A percentile compares a stretch with the other conserved stretches of the same genome.
Conservation (phyloP, 2,797 vertebrate species). For the Syncerus caffer region DNA sequence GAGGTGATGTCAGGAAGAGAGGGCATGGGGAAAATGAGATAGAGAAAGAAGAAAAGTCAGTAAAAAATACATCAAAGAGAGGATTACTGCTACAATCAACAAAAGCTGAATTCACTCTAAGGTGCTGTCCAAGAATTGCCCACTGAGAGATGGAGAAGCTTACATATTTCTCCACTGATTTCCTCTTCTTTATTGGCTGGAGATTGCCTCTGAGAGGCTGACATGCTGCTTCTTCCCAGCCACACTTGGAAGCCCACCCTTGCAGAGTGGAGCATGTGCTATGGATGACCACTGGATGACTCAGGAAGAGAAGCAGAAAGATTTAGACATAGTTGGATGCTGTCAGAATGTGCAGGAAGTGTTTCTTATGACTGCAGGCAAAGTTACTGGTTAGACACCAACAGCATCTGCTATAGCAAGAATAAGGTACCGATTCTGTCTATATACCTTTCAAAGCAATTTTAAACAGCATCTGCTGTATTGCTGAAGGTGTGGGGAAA, state of each 20-base stretch:
- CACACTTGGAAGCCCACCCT: not conserved
- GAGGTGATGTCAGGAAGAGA: not conserved
- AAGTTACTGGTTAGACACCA: not conserved
- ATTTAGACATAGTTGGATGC: not conserved
- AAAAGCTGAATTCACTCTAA: not conserved
- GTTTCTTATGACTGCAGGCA: not conserved
- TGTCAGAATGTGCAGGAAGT: not conserved
- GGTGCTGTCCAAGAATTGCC: not conserved
- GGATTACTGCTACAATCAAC: not conserved
- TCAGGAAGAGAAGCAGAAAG: not conserved
- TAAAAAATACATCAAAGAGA: not conserved
- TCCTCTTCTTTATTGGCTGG: not conserved
- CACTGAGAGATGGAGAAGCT: not conserved
- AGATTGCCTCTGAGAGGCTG: not conserved
- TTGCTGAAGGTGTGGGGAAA: not conserved
- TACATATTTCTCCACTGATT: not conserved
- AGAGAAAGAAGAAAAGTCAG: not conserved
- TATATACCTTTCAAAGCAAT: not conserved
- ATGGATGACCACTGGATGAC: not conserved
- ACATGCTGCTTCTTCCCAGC: not conserved
- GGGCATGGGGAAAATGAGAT: not conserved
- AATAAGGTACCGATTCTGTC: not conserved
- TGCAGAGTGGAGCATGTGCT: not conserved
- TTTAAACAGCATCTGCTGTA: not conserved
- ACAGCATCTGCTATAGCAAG: not conserved